Evolutionary conservation across 2,888 invertebrate species (phyloP).

Genomic region (Rotaria magnacalcarata): DNA sequence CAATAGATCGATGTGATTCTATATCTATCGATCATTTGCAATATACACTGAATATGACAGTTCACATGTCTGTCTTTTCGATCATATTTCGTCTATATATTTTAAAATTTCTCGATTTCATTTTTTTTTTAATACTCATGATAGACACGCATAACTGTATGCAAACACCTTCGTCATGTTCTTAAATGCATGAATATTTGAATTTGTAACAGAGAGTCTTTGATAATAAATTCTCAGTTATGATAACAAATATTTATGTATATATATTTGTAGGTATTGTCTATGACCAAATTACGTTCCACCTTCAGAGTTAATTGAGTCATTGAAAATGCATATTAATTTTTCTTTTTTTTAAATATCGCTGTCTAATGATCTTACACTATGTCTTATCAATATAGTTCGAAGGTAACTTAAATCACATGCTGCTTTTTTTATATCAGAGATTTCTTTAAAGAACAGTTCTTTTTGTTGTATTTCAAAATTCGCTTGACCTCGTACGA

Average conservation of each 20-base stretch:
- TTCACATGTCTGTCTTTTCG: background rate
- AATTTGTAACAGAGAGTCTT: background rate
- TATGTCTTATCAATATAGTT: background rate
- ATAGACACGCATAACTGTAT: too few relatives aligned
- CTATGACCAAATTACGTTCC: background rate
- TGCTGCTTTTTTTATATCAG: background rate
- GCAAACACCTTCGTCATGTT: background rate
- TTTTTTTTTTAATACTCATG: background rate
- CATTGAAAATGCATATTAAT: slow-evolving; percentile 2
- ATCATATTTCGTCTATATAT: background rate
- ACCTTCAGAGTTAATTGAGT: background rate
- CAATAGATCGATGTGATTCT: background rate
- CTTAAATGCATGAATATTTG: background rate
- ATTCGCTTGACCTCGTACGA: background rate
- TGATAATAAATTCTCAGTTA: background rate
- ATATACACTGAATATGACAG: background rate
- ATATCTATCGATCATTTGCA: background rate
- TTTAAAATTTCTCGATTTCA: background rate
- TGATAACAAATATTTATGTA: background rate
- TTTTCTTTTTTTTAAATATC: background rate
- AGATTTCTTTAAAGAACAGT: background rate
- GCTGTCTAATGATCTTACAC: background rate
- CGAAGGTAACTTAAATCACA: background rate
- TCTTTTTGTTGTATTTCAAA: background rate
- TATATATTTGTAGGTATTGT: background rate